Conservation (phyloP, 92 coral and sea anemone species). For the Paramuricea clavata region DNA sequence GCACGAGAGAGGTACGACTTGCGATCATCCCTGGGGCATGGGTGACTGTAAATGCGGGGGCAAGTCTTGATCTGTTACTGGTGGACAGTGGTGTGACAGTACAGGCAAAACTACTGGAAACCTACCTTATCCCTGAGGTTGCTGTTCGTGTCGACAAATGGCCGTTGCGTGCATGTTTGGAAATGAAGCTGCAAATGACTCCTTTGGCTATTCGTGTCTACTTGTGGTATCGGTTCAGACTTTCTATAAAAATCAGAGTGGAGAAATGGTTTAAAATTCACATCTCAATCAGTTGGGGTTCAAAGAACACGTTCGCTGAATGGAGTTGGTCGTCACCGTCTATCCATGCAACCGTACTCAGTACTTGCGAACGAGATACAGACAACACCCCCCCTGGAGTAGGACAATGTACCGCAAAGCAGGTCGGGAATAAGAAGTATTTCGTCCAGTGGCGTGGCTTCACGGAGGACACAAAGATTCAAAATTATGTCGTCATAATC, state of each 20-base stretch:
- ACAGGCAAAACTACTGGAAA: conserved; percentile 85
- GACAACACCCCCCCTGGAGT: conserved; percentile 87
- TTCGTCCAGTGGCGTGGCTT: conserved; percentile 94
- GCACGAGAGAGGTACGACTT: conserved; percentile 77
- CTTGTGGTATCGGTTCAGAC: conserved; percentile 87
- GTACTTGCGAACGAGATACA: conserved; percentile 72
- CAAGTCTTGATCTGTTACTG: conserved; percentile 70
- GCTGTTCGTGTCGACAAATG: conserved; percentile 83
- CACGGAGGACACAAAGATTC: conserved; percentile 77
- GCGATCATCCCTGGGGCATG: conserved; percentile 92
- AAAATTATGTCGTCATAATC: conserved; percentile 75
- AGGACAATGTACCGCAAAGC: conserved; percentile 85
- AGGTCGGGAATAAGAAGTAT: conserved; percentile 81
- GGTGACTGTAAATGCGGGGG: conserved; percentile 87
- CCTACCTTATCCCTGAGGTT: conserved; percentile 84
- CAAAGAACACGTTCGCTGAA: conserved; percentile 77
- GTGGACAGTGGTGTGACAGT: conserved; percentile 89
- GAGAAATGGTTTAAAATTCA: conserved; percentile 68
- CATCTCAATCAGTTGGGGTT: conserved; percentile 79
- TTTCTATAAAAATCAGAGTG: conserved; percentile 75
- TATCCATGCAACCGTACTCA: conserved; percentile 81
- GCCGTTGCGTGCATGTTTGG: conserved; percentile 94
- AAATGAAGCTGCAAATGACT: conserved; percentile 85
- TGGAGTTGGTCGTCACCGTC: conserved; percentile 94
- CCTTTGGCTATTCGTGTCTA: conserved; percentile 89